A percentile compares a stretch with the other conserved stretches of the same genome.
These are phyloP conservation scores for Oplegnathus fasciatus DNA, from an alignment of 2,113 vertebrate species.

Conservation along the genomic window DNA sequence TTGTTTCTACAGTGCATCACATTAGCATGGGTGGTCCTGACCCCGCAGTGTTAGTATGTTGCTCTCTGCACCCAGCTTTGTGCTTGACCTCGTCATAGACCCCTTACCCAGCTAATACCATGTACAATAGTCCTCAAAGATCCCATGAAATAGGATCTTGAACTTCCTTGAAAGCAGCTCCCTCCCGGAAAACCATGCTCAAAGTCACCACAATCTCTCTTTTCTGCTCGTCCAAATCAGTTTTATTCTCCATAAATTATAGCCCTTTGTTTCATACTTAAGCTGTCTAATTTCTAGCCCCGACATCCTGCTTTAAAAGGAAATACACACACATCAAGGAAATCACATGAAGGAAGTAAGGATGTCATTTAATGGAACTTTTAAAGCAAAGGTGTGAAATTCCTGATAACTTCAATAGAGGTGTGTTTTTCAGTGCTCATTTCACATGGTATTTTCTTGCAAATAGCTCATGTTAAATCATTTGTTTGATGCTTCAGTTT, in stretches of 20 bases:
- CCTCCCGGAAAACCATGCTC: neutral
- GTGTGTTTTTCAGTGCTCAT: constrained; percentile 1
- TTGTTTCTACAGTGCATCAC: neutral
- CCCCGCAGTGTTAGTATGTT: constrained; percentile 5
- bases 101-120: neutral
- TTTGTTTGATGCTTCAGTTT: constrained; percentile 20
- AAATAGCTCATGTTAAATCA: constrained; percentile 15
- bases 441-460: constrained; percentile 7
- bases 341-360: neutral
- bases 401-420: neutral
- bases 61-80: neutral
- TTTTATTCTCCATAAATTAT: neutral
- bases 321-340: neutral
- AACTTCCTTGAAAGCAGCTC: neutral
- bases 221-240: neutral
- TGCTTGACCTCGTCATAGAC: constrained; percentile 14
- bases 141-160: neutral
- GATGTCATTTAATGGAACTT: neutral
- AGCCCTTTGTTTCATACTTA: neutral
- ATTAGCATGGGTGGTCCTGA: constrained; percentile 45
- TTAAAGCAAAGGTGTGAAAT: constrained; percentile 7
- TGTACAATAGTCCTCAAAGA: neutral
- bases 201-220: neutral
- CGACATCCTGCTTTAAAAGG: neutral
- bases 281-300: neutral